These are phyloP conservation scores for Cosmopolites sordidus DNA, from an alignment of 2,888 invertebrate genomes.

Conservation along the genomic window DNA sequence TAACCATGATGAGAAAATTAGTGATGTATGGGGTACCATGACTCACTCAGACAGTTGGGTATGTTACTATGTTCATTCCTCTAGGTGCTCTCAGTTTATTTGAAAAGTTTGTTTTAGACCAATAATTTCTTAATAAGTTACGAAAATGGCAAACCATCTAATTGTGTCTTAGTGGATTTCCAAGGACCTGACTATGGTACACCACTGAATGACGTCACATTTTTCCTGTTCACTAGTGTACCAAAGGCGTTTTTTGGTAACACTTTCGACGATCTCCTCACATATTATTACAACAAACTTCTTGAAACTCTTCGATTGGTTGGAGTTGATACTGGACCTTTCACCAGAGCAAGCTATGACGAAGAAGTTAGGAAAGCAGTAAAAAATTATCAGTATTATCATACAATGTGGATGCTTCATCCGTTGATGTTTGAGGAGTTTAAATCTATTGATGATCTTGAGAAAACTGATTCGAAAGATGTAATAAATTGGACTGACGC, in stretches of 20 bases:
- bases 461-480: background rate
- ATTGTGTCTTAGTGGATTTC: slow-evolving; percentile 53
- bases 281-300: slow-evolving; percentile 18
- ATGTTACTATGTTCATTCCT: slow-evolving; percentile 1
- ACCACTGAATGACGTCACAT: slow-evolving; percentile 33
- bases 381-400: slow-evolving; percentile 15
- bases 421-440: slow-evolving; percentile 18
- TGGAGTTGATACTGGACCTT: slow-evolving; percentile 7
- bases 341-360: slow-evolving; percentile 12
- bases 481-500: slow-evolving; percentile 1
- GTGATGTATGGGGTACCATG: slow-evolving; percentile 17
- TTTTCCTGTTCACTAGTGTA: slow-evolving; percentile 20
- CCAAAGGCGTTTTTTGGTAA: slow-evolving; percentile 2
- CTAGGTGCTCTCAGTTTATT: no score
- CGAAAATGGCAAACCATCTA: slow-evolving; percentile 36
- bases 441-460: slow-evolving; percentile 6
- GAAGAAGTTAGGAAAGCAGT: slow-evolving; percentile 14
- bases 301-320: slow-evolving; percentile 8
- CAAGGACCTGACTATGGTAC: slow-evolving; percentile 53
- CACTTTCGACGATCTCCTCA: slow-evolving; percentile 12
- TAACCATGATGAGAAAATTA: slow-evolving; percentile 2
- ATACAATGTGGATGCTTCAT: slow-evolving; percentile 17
- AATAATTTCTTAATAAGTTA: slow-evolving; percentile 56
- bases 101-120: no score
- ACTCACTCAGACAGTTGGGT: slow-evolving; percentile 22